Evolutionary conservation across 2,797 vertebrate genomes (phyloP), one percentile per base, ranked within the genome.

Genomic region (Epinephelus malabaricus): DNA sequence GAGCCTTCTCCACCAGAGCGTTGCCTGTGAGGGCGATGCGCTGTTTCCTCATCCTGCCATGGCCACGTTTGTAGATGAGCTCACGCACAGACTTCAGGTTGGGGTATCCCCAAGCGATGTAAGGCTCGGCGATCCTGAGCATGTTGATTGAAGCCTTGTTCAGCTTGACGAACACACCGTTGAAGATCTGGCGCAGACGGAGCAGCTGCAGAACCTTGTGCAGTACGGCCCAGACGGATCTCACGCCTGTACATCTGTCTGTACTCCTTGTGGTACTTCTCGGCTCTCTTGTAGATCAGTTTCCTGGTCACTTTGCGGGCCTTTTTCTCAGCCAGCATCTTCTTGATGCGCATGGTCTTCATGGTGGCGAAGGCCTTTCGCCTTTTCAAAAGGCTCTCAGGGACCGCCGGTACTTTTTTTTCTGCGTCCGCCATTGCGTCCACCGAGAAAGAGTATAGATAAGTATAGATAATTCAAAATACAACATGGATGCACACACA

Each of bases 81-180:
- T 98, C 97, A 4, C 98, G 97, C 72, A 99, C 98, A 65, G 98
- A 99, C 91, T 99, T 99, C 92, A 99, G 95, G 89, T 99, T 99
- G 88, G 98, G 98, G 67, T 99, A 99, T 45, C 98, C 98, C 98
- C 98, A 99, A 2, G 98, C 97, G 27, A 99, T 99, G 88, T 98
- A 99, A 7, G 98, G 98, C 62, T 99, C 98, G 2, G 98, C 98
- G 53, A 99, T 98, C 77, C 98, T 94, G 69, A 99, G 82, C 98
- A 99, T 99, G 95, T 99, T 99, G 93, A 99, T 96, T 0, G 98
- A 98, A 86, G 98, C 98, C 91, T 99, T 99, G 96, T 99, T 99
- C 90, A 99, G 94, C 76, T 97, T 99, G 55, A 99, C 98, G 53
- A 99, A 99, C 0, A 98, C 98, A 46, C 98, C 98, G 0, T 98